Conservation (phyloP, 2,888 invertebrate species). For the Rotaria sp. region DNA sequence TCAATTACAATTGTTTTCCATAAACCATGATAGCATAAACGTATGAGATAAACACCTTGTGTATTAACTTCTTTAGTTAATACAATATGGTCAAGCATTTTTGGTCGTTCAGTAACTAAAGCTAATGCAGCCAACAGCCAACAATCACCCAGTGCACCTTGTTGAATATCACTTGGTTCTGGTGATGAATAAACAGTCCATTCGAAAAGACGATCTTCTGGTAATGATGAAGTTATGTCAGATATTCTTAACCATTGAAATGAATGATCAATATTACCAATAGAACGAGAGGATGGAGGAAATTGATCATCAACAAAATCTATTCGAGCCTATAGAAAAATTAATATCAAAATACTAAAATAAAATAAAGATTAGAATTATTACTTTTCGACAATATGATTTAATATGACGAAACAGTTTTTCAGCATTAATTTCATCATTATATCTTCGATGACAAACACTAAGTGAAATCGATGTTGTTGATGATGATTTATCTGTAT, state of each 20-base stretch:
- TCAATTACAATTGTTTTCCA: slow-evolving; percentile 93
- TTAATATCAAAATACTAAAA: no score
- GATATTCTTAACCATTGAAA: slow-evolving; percentile 11
- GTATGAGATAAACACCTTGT: slow-evolving; percentile 58
- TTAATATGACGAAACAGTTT: neutral
- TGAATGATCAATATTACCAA: slow-evolving; percentile 17
- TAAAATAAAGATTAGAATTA: no score
- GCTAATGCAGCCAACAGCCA: slow-evolving; percentile 18
- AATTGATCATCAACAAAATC: slow-evolving; percentile 39
- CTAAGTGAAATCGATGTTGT: no score
- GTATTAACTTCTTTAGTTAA: slow-evolving; percentile 32
- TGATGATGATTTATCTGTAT: no score
- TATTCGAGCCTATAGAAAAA: neutral
- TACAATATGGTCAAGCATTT: slow-evolving; percentile 32
- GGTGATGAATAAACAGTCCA: slow-evolving; percentile 37
- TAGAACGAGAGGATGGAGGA: slow-evolving; percentile 34
- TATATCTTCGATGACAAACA: no score
- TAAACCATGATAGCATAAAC: slow-evolving; percentile 86
- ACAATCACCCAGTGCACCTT: slow-evolving; percentile 31
- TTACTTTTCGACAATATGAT: neutral
- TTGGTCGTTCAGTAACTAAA: slow-evolving; percentile 35
- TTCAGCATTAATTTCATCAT: no score
- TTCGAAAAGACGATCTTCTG: neutral
- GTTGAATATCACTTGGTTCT: slow-evolving; percentile 37
- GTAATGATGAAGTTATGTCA: slow-evolving; percentile 17